Evolutionary conservation across 92 coral and sea anemone genomes (phyloP), one percentile per base, ranked within the genome.

Genomic region (Anthopleura xanthogrammica): DNA sequence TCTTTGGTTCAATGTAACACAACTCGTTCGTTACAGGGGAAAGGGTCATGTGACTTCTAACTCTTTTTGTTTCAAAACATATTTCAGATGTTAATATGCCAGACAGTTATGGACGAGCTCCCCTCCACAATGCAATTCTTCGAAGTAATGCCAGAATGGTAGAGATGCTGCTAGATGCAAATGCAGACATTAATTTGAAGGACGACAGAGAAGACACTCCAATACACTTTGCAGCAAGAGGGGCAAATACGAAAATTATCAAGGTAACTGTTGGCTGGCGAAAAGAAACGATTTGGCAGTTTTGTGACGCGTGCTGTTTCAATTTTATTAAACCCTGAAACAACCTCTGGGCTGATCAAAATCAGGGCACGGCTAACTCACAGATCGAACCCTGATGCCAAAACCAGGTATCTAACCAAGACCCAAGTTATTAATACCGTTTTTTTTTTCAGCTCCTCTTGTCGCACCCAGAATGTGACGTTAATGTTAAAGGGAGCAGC

Each of bases 401-500:
- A 29, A 1, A 0, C 36, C 36, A 29, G 36, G 36, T 0, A 29
- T 29, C 36, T 29, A 29, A 29, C 36, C 36, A 29, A 29, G 36
- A 29, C 36, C 36, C 36, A 0, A 29, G 36, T 0, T 1, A 29
- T 29, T 29, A 29, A 29, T 0, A 29, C 36, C 36, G 36, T 29
- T 29, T 29, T 29, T 41, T 29, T 16, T 80, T 74, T 12, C 76
- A 89, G 92, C 41, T 41, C 46, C 54, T 89, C 29, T 64, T 90
- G 54, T 48, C 77, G 7, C 40, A 65, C 0, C 70, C 76, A 12
- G 78, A 77, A 5, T 79, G 88, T 57, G 86, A 90, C 14, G 80
- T 81, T 16, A 77, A 87, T 72, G 70, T 80, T 6, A 77, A 79
- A 76, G 93, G 93, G 19, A 84, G 86, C 73, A 79, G 83, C 43